Base-by-base conservation (phyloP, 2,113 vertebrate species). In the Proteles cristata region DNA sequence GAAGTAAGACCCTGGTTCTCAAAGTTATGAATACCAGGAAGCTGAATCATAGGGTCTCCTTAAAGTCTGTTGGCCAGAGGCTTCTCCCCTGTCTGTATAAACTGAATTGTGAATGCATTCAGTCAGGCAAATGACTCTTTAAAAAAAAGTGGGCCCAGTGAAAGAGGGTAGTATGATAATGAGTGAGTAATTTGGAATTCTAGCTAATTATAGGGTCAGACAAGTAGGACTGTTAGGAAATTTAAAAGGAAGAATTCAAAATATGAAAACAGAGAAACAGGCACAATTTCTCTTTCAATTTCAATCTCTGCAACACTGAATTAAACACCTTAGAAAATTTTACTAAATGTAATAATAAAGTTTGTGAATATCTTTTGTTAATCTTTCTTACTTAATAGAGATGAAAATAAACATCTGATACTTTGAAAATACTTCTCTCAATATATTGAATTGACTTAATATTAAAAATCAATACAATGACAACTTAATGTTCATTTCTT, bases 1-100 rank as follows among this genome's bases (percentile, higher is more conserved):
- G 23, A 88, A 83, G 35, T n/a, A 58, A 71, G 19, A 11, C 31
- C 63, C 31, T 10, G 0, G 10, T 63, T 21, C 65, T 43, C 50
- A 83, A 55, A 17, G 1, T 4, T 33, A 26, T 28, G 28, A 89
- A 71, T 53, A 45, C 15, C 61, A 79, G 4, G n/a, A 71, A 83
- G 19, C 5, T 7, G 14, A 71, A 43, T 15, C 31, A 33, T 1
- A 1, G 7, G 26, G 19, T 21, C 11, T 61, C 2, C 4, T 53
- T 33, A n/a, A 39, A 31, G 25, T 45, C 8, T 71, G 7, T 12
- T 31, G 50, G 25, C 53, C 65, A 69, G 26, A n/a, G 23, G 4
- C 25, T 14, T 19, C 14, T 89, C 11, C 50, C 39, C 35, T 65
- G 4, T 48, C 25, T 77, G 7, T 23, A 11, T 85, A 33, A 68